phyloP scores from a whole-genome alignment of 2,797 vertebrate species.

The Rhinichthys osculus region DNA sequence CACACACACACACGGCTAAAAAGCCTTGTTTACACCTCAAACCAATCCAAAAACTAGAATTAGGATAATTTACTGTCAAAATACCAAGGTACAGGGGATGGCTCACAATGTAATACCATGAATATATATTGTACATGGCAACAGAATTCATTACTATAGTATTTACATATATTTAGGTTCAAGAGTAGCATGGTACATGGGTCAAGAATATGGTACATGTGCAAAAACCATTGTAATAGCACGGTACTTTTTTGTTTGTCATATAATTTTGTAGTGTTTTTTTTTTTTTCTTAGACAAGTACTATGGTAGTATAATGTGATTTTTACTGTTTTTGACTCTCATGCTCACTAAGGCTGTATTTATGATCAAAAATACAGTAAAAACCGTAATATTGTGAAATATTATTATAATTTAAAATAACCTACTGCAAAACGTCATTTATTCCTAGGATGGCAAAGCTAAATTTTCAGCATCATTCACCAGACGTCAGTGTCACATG shows the following conservation, averaged over 20 bases:
- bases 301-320: not conserved
- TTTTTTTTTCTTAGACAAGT: not conserved
- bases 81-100: not conserved
- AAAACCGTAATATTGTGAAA: not conserved
- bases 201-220: not conserved
- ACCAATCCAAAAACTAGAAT: not conserved
- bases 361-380: not conserved
- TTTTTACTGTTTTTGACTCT: not conserved
- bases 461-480: too few species aligned
- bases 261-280: not conserved
- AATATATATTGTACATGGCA: not conserved
- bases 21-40: not conserved
- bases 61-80: not conserved
- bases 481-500: not conserved
- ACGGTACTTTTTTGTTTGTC: too few species aligned
- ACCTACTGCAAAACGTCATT: not conserved
- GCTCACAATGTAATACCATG: not conserved
- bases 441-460: not conserved
- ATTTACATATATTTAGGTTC: not conserved
- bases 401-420: too few species aligned
- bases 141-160: not conserved
- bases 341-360: not conserved
- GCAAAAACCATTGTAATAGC: too few species aligned
- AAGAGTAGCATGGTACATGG: not conserved
- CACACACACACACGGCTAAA: too few species aligned